These are phyloP conservation scores for Trachelus iudaicus DNA, from an alignment of 2,888 invertebrate species.

Conservation along the genomic window DNA sequence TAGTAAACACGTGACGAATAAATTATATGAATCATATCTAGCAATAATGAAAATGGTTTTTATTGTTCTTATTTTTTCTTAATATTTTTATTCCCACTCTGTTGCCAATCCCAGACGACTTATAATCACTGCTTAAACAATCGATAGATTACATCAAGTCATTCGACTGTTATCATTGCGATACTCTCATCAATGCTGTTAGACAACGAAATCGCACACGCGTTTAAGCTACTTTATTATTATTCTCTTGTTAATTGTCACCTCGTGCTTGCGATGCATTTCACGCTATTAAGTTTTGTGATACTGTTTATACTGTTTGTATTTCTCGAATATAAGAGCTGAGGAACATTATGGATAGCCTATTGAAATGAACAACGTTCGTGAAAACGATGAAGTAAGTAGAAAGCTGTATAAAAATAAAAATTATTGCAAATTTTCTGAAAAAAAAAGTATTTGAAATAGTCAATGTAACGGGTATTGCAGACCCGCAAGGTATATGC, in stretches of 20 bases:
- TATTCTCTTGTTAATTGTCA: not conserved
- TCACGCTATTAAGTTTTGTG: not conserved
- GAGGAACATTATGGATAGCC: not conserved
- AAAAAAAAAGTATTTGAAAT: not conserved
- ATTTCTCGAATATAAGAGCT: not conserved
- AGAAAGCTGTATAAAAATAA: not conserved
- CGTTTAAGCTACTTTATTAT: not conserved
- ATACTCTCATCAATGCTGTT: no score
- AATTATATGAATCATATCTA: not conserved
- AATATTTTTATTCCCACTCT: not conserved
- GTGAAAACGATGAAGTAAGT: not conserved
- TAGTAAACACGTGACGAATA: not conserved
- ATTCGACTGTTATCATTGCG: no score
- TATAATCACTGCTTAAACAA: not conserved
- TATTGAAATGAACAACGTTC: not conserved
- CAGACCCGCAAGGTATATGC: not conserved
- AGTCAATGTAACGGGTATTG: not conserved
- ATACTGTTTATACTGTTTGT: not conserved
- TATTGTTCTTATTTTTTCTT: not conserved
- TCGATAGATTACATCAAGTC: not conserved
- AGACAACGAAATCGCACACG: no score
- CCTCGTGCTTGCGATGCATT: not conserved
- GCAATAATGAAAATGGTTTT: not conserved
- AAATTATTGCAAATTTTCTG: not conserved
- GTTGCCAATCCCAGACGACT: not conserved